Evolutionary conservation across 2,113 vertebrate species (phyloP).

Genomic region (Struthidea cinerea): DNA sequence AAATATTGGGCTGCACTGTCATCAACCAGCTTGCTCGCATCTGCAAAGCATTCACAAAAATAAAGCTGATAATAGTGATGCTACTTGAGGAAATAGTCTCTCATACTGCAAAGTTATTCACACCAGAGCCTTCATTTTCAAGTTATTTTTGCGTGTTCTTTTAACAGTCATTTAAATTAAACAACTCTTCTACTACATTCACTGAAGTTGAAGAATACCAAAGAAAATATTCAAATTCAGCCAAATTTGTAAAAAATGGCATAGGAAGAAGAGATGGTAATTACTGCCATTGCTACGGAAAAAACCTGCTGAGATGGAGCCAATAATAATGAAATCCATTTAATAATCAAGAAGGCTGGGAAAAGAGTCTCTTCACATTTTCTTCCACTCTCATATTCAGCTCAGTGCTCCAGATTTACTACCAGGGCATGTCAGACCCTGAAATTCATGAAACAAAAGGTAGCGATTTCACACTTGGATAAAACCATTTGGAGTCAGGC

Average conservation of each 20-base stretch:
- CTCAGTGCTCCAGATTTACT: not conserved
- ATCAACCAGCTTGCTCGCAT: not conserved
- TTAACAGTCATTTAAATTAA: constrained; percentile 10
- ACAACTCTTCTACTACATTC: not conserved
- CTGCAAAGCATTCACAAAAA: constrained; percentile 35
- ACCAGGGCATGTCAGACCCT: not conserved
- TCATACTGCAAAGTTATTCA: constrained; percentile 33
- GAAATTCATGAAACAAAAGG: not conserved
- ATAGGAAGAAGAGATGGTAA: constrained; percentile 7
- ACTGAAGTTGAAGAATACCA: not conserved
- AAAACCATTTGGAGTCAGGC: not conserved
- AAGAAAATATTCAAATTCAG: not conserved
- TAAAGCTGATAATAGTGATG: constrained; percentile 17
- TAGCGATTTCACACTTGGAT: not conserved
- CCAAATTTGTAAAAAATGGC: not conserved
- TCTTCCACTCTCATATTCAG: not conserved
- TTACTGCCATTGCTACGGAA: not conserved
- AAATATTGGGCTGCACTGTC: not conserved
- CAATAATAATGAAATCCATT: not conserved
- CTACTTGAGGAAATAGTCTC: constrained; percentile 36
- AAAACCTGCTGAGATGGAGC: constrained; percentile 28
- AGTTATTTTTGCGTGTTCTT: constrained; percentile 31
- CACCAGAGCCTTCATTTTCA: constrained; percentile 5
- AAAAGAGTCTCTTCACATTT: not conserved
- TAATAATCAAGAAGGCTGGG: constrained; percentile 18